Evolutionary conservation across 2,113 vertebrate genomes (phyloP), one percentile per base, ranked within the genome.

Genomic region (Pelecanus crispus): DNA sequence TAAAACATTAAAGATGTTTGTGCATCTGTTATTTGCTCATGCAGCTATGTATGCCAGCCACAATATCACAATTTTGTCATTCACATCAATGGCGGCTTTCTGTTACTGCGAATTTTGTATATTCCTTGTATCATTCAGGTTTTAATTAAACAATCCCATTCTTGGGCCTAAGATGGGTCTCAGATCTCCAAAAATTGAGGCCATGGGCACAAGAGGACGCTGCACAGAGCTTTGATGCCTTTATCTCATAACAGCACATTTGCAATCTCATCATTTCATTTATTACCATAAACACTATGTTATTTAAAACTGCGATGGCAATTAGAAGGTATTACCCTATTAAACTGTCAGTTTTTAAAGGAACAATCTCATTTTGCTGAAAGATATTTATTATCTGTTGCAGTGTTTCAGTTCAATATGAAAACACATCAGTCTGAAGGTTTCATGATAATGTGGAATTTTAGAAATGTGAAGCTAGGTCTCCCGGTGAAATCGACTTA

Each of bases 1-100:
- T 88, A 85, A 93, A 95, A 94, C 62, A 91, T 90, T 96, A 90
- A 96, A 95, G 90, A 93, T 42, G 6, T 94, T 95, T 96, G 58
- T 85, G 38, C 93, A 96, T 94, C 93, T 96, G 90, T 91, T 94
- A 86, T 62, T 90, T 91, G 84, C 93, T 96, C 58, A 7, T 65
- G 49, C 34, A 89, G 81, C 55, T 53, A 75, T 34, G 19, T 38
- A 7, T 67, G 88, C 81, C 94, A 92, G 62, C 49, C 70, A 88
- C 71, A 88, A 73, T 58, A 87, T 77, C 81, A 70, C 58, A 65
- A 44, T 81, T 79, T 81, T 87, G 61, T 93, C 87, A 93, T 36
- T 79, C 73, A 32, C 44, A 55, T 52, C 55, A 63, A 40, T 21
- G 17, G 78, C 70, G 95, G 66, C 44, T 91, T 80, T 80, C 81